phyloP scores from a whole-genome alignment of 2,797 vertebrate genomes.

The Smutsia gigantea region DNA sequence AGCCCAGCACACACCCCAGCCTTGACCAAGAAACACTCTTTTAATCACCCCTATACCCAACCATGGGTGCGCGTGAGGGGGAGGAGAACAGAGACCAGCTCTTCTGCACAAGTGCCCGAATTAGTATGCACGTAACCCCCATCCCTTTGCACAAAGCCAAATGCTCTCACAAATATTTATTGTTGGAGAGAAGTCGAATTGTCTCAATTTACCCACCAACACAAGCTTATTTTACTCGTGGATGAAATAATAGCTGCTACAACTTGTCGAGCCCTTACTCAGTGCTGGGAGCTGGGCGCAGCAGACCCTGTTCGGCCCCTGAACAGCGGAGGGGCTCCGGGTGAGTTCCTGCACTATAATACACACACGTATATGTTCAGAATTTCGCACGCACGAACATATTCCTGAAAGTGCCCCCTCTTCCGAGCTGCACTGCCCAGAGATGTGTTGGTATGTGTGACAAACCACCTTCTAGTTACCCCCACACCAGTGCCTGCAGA shows the following conservation, averaged over 20 bases:
- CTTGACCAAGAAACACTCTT: neutral
- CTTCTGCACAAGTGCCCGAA: neutral
- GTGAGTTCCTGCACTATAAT: neutral
- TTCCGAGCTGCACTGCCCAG: neutral
- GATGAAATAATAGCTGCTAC: neutral
- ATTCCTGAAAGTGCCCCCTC: neutral
- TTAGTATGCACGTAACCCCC: neutral
- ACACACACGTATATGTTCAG: neutral
- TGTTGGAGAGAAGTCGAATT: neutral
- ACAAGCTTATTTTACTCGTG: neutral
- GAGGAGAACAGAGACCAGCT: neutral
- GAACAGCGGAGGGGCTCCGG: fast-evolving
- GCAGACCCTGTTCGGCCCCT: neutral
- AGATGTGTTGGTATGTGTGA: neutral
- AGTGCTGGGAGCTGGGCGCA: neutral
- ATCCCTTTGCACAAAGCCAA: neutral
- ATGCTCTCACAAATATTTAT: neutral
- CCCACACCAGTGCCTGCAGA: neutral
- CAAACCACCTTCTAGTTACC: no score
- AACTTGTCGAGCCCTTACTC: neutral
- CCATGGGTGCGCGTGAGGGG: fast-evolving
- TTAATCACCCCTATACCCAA: neutral
- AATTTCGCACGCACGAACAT: neutral
- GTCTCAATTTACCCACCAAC: neutral
- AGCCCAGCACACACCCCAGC: neutral